Conservation (phyloP, 2,888 invertebrate species). For the Elgonia sp. region DNA sequence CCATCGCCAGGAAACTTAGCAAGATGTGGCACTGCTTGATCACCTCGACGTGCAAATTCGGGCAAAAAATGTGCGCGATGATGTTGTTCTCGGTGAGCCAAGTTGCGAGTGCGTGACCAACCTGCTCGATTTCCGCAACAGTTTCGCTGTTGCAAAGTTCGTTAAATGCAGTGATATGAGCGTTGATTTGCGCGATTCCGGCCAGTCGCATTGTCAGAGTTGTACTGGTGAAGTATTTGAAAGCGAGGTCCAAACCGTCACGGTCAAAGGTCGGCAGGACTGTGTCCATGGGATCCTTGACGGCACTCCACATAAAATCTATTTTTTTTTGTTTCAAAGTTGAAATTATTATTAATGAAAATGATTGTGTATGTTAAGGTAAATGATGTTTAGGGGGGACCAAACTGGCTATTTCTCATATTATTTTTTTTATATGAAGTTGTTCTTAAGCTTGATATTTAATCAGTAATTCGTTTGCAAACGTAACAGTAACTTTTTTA, state of each 20-base stretch:
- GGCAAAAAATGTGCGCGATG: slow-evolving; percentile 98
- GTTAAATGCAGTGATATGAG: slow-evolving; percentile 96
- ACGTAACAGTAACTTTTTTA: too few relatives aligned
- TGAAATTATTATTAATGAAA: too few relatives aligned
- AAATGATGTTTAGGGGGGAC: too few relatives aligned
- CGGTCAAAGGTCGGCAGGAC: slow-evolving; percentile 94
- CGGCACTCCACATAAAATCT: slow-evolving; percentile 98
- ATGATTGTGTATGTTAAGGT: too few relatives aligned
- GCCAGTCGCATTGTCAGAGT: slow-evolving; percentile 97
- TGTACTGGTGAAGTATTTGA: slow-evolving; percentile 98
- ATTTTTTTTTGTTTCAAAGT: too few relatives aligned
- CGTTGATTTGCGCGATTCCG: slow-evolving; percentile 97
- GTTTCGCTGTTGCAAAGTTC: slow-evolving; percentile 96
- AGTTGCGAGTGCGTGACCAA: slow-evolving; percentile 94
- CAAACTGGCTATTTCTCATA: too few relatives aligned
- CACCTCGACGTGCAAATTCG: slow-evolving; percentile 98
- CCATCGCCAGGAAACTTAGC: slow-evolving; percentile 96
- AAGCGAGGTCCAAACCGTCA: slow-evolving; percentile 96
- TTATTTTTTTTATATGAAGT: too few relatives aligned
- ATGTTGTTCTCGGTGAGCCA: slow-evolving; percentile 97
- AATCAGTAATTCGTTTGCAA: too few relatives aligned
- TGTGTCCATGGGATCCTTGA: slow-evolving; percentile 96
- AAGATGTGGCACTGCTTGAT: slow-evolving; percentile 98
- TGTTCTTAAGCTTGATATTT: too few relatives aligned
- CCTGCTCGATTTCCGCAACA: slow-evolving; percentile 94